phyloP scores from a whole-genome alignment of 2,888 invertebrate species.

The Leptopterna dolabrata region DNA sequence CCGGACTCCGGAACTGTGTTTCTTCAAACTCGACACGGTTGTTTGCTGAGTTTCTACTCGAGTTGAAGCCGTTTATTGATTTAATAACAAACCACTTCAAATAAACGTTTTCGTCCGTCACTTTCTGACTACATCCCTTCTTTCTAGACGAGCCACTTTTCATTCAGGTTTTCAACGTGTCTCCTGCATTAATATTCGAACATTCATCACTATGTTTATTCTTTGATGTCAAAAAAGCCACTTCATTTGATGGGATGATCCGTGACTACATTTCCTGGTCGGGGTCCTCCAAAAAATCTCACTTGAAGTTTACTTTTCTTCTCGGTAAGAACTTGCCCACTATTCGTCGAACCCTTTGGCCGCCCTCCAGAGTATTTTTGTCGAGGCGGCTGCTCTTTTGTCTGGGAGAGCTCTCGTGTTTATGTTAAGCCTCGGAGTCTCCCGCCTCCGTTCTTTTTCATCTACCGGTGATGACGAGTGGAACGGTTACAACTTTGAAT shows the following conservation, averaged over 20 bases:
- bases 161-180: not conserved
- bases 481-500: no score
- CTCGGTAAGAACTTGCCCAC: not conserved
- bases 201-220: not conserved
- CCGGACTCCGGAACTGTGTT: no score
- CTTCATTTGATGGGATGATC: slow-evolving; percentile 7
- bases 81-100: not conserved
- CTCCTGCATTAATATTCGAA: not conserved
- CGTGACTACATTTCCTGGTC: slow-evolving; percentile 23
- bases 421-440: slow-evolving; percentile 22
- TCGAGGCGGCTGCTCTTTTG: slow-evolving; percentile 32
- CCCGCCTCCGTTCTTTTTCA: not conserved
- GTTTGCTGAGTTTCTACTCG: not conserved
- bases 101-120: not conserved
- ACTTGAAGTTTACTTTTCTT: slow-evolving; percentile 15
- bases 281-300: not conserved
- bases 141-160: not conserved
- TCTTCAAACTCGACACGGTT: not conserved
- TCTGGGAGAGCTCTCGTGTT: slow-evolving; percentile 27
- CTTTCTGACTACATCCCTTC: not conserved
- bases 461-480: not conserved
- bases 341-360: not conserved
- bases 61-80: not conserved
- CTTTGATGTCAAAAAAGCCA: not conserved
- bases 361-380: slow-evolving; percentile 14